phyloP scores from a whole-genome alignment of 2,888 invertebrate species.

The Trypoxylon attenuatum region DNA sequence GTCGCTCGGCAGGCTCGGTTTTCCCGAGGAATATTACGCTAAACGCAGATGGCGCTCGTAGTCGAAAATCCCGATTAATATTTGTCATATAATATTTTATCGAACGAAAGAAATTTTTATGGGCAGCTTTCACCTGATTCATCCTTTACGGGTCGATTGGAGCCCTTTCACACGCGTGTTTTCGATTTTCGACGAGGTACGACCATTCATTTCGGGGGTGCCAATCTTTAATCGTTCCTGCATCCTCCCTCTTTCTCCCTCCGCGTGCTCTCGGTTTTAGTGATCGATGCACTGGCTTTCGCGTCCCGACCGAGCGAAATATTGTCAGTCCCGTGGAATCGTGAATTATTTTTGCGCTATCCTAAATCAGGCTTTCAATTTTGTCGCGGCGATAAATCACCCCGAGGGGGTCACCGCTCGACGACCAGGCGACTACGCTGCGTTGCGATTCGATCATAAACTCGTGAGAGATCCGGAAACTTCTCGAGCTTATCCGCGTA shows the following conservation, averaged over 20 bases:
- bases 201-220: conserved; percentile 23
- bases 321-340: conserved; percentile 9
- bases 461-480: no score
- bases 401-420: not conserved
- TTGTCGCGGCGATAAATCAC: not conserved
- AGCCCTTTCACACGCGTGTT: not conserved
- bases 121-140: no score
- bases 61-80: no score
- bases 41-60: no score
- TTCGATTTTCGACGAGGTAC: conserved; percentile 11
- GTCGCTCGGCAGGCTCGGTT: no score
- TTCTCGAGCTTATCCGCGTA: no score
- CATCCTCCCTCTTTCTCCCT: not conserved
- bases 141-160: no score
- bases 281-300: conserved; percentile 30
- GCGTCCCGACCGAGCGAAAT: conserved; percentile 13
- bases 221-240: conserved; percentile 29
- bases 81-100: no score
- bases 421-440: no score
- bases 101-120: no score
- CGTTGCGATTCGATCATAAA: no score
- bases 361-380: conserved; percentile 8
- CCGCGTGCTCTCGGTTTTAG: not conserved
- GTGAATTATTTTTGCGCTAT: conserved; percentile 11
- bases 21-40: no score